A percentile compares a stretch with the other conserved stretches of the same genome.
Evolutionary conservation across 1,140 invertebrate genomes (phyloP).

Genomic region (Proales similis): DNA sequence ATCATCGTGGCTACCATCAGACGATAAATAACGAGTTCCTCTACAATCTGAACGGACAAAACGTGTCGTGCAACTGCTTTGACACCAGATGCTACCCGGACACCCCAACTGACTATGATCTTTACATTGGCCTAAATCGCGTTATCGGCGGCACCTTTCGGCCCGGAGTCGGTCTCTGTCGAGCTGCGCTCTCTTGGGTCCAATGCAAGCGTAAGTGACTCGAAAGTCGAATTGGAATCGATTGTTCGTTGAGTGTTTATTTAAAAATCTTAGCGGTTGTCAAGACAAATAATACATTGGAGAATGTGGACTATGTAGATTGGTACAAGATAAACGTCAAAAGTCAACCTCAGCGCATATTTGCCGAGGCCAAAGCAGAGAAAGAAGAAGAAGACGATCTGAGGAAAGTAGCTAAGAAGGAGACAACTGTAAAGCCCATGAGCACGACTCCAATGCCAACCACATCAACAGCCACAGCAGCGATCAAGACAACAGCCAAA

Average conservation of each 20-base stretch:
- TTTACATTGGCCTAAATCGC: conserved; percentile 33
- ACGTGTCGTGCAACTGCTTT: conserved; percentile 38
- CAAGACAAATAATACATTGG: background rate
- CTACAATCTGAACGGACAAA: conserved; percentile 29
- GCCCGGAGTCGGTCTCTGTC: conserved; percentile 33
- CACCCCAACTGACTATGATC: conserved; percentile 17
- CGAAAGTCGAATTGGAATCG: background rate
- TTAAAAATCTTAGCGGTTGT: background rate
- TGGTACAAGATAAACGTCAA: background rate
- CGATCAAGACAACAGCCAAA: no score
- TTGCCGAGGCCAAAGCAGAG: background rate
- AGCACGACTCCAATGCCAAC: no score
- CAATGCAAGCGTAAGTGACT: background rate
- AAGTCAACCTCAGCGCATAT: background rate
- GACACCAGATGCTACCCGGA: conserved; percentile 29
- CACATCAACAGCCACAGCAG: no score
- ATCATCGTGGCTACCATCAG: conserved; percentile 23
- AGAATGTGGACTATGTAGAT: background rate
- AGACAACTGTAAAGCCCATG: background rate
- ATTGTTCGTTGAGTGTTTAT: background rate
- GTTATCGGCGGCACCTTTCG: conserved; percentile 37
- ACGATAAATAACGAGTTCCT: conserved; percentile 14
- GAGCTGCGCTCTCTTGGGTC: conserved; percentile 14
- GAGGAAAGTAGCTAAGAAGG: background rate
- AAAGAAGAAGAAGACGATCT: background rate